Conservation (phyloP, 2,888 invertebrate genomes). For the Eilema caniola region DNA sequence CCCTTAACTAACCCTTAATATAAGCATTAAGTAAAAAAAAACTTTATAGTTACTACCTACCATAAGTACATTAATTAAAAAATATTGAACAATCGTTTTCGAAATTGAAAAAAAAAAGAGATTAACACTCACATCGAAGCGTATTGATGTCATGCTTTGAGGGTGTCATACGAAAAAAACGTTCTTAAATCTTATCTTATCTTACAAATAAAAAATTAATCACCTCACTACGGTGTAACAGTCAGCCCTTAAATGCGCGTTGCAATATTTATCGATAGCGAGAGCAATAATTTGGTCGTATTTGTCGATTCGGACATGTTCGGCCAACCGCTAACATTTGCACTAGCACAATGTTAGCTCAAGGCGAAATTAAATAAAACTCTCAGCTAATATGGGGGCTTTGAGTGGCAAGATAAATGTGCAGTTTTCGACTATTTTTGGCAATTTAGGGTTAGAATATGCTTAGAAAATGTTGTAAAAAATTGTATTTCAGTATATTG, state of each 20-base stretch:
- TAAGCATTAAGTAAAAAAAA: no score
- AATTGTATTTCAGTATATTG: not conserved
- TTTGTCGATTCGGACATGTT: slow-evolving; percentile 80
- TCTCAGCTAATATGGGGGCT: slow-evolving; percentile 73
- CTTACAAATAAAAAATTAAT: no score
- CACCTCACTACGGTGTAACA: slow-evolving; percentile 28
- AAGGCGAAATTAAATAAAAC: slow-evolving; percentile 84
- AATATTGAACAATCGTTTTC: no score
- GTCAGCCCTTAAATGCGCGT: slow-evolving; percentile 43
- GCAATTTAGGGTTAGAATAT: slow-evolving; percentile 1
- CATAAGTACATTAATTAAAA: no score
- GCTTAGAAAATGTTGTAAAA: not conserved
- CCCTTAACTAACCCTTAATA: no score
- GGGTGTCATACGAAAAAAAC: no score
- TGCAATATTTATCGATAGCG: slow-evolving; percentile 64
- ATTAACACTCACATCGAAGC: no score
- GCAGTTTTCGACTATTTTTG: slow-evolving; percentile 18
- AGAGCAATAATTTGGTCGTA: slow-evolving; percentile 82
- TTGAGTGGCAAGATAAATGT: slow-evolving; percentile 27
- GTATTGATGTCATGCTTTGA: no score
- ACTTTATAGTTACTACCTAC: no score
- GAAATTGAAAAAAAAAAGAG: no score
- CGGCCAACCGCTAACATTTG: slow-evolving; percentile 78
- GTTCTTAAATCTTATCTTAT: no score
- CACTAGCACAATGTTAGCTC: slow-evolving; percentile 75